Evolutionary conservation across 2,888 invertebrate species (phyloP).

Genomic region (Chloromyia formosa): DNA sequence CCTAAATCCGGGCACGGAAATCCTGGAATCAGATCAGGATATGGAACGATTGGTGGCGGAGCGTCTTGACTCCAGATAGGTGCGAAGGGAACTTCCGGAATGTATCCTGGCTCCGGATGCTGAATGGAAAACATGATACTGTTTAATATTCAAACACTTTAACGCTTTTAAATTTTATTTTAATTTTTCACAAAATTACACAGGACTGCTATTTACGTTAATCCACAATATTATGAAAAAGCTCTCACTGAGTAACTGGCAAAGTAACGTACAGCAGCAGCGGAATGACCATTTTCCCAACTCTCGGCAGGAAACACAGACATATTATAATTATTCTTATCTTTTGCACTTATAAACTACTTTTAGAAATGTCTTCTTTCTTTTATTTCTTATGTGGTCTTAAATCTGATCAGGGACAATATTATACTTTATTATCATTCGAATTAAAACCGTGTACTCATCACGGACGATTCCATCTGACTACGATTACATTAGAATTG

Average conservation of each 20-base stretch:
- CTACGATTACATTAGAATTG: background rate
- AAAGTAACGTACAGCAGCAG: slow-evolving; percentile 51
- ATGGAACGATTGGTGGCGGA: slow-evolving; percentile 69
- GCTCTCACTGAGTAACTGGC: slow-evolving; percentile 51
- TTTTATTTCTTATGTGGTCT: too few relatives aligned
- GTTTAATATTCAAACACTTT: background rate
- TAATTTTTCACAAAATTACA: slow-evolving; percentile 17
- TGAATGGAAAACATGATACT: slow-evolving; percentile 51
- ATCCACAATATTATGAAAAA: slow-evolving; percentile 33
- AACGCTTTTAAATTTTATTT: background rate
- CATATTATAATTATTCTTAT: slow-evolving; percentile 47
- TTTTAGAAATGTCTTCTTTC: too few relatives aligned
- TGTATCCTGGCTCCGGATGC: slow-evolving; percentile 61
- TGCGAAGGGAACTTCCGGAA: slow-evolving; percentile 63
- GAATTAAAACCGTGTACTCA: too few relatives aligned
- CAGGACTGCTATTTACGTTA: background rate
- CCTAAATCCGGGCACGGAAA: slow-evolving; percentile 75
- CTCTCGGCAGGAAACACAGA: slow-evolving; percentile 51
- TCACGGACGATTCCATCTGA: background rate
- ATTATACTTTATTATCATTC: too few relatives aligned
- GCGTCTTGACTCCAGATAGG: slow-evolving; percentile 65
- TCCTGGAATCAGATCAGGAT: slow-evolving; percentile 76
- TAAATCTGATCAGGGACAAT: too few relatives aligned
- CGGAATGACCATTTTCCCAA: slow-evolving; percentile 51
- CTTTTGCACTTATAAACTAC: too few relatives aligned